These are phyloP conservation scores for Eubasilissa splendida DNA, from an alignment of 2,888 invertebrate species.

Conservation along the genomic window DNA sequence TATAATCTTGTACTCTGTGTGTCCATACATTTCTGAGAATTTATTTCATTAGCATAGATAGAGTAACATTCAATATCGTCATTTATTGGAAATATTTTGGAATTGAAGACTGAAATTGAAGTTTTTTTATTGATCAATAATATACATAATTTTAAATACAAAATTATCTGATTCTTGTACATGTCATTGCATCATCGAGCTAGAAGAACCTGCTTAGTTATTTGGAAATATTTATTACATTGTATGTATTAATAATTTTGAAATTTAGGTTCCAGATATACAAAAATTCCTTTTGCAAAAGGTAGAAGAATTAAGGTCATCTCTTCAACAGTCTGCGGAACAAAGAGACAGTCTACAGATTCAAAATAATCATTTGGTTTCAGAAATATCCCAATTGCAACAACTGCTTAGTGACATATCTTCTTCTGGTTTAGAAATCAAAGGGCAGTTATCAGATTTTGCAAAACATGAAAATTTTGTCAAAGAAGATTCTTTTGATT, in stretches of 20 bases:
- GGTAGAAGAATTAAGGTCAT: conserved; percentile 81
- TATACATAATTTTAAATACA: no score
- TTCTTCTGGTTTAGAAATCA: conserved; percentile 66
- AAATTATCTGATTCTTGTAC: no score
- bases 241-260: conserved; percentile 1
- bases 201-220: neutral
- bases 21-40: no score
- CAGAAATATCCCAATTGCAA: conserved; percentile 73
- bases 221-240: neutral
- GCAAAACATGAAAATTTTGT: conserved; percentile 68
- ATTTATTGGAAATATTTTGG: no score
- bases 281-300: conserved; percentile 79
- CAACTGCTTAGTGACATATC: conserved; percentile 65
- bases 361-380: conserved; percentile 76
- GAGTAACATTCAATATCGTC: no score
- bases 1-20: no score
- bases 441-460: conserved; percentile 69
- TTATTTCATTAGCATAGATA: no score
- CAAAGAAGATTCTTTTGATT: conserved; percentile 65
- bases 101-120: no score
- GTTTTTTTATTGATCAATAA: no score
- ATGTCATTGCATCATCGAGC: no score
- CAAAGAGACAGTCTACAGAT: conserved; percentile 75
- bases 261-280: conserved; percentile 79
- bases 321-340: conserved; percentile 78